Evolutionary conservation across 2,888 invertebrate genomes (phyloP).

Genomic region (Eupithecia subumbrata): DNA sequence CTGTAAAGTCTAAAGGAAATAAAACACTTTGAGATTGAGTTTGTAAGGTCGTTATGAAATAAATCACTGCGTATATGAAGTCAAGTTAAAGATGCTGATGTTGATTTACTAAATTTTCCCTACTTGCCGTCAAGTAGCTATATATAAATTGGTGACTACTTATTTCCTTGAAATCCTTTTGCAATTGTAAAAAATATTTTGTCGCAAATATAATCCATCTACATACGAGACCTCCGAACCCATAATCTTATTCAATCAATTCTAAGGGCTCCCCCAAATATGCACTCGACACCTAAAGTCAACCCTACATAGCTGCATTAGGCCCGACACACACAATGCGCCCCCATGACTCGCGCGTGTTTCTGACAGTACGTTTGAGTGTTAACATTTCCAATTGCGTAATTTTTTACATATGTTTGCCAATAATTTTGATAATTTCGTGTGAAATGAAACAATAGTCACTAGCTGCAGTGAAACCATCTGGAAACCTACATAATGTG

Average conservation of each 20-base stretch:
- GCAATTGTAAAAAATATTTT: not conserved
- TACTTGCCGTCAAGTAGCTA: not conserved
- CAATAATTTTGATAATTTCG: not conserved
- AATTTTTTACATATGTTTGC: not conserved
- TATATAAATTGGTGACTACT: not conserved
- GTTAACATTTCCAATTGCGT: conserved; percentile 4
- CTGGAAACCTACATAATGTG: not conserved
- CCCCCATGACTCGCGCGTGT: conserved; percentile 48
- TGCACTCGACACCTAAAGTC: conserved; percentile 47
- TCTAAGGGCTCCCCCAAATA: conserved; percentile 45
- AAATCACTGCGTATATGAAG: not conserved
- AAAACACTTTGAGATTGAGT: not conserved
- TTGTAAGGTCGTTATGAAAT: too few species aligned
- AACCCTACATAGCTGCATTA: conserved; percentile 53
- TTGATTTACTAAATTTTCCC: not conserved
- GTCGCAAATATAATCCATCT: conserved; percentile 1
- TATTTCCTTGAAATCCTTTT: not conserved
- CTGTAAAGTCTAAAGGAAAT: not conserved
- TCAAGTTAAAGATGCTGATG: not conserved
- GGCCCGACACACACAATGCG: conserved; percentile 57
- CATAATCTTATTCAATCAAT: conserved; percentile 19
- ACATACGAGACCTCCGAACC: conserved; percentile 8
- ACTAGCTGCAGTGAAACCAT: not conserved
- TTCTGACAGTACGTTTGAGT: conserved; percentile 46
- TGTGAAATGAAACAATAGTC: not conserved